Evolutionary conservation across 2,113 vertebrate species (phyloP).

Genomic region (Lasiurus cinereus): DNA sequence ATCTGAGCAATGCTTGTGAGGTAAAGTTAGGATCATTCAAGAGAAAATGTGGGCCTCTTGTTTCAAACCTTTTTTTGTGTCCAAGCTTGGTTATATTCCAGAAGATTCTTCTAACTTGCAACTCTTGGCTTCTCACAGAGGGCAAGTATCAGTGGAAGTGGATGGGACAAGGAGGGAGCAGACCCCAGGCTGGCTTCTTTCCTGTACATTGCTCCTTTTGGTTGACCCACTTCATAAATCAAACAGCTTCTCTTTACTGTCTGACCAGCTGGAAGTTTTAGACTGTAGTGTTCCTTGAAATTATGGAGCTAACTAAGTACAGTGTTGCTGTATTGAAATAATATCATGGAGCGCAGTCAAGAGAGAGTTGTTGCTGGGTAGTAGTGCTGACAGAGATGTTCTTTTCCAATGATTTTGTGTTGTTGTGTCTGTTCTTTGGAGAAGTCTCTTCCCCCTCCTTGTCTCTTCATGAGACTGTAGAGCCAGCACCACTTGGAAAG

Average conservation of each 20-base stretch:
- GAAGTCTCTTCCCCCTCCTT: neutral
- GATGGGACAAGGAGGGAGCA: neutral
- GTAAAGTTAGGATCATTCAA: constrained; percentile 39
- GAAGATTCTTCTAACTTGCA: constrained; percentile 62
- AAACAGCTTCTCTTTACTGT: constrained; percentile 12
- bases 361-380: constrained; percentile 46
- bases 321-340: neutral
- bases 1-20: neutral
- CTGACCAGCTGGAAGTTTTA: constrained; percentile 26
- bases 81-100: constrained; percentile 61
- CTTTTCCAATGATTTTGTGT: constrained; percentile 5
- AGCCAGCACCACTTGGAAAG: constrained; percentile 15
- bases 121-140: constrained; percentile 42
- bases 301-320: neutral
- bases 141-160: neutral
- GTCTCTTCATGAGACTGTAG: neutral
- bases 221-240: constrained; percentile 56
- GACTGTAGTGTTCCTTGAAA: constrained; percentile 34
- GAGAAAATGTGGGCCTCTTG: constrained; percentile 39
- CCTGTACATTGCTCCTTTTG: neutral
- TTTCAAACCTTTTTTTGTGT: constrained; percentile 16
- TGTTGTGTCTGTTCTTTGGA: constrained; percentile 52
- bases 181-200: constrained; percentile 28
- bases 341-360: neutral
- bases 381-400: constrained; percentile 49